Percentiles rank a stretch among this genome's conserved stretches.
phyloP scores from a whole-genome alignment of 2,113 vertebrate species.

The Melanocharis versteri region DNA sequence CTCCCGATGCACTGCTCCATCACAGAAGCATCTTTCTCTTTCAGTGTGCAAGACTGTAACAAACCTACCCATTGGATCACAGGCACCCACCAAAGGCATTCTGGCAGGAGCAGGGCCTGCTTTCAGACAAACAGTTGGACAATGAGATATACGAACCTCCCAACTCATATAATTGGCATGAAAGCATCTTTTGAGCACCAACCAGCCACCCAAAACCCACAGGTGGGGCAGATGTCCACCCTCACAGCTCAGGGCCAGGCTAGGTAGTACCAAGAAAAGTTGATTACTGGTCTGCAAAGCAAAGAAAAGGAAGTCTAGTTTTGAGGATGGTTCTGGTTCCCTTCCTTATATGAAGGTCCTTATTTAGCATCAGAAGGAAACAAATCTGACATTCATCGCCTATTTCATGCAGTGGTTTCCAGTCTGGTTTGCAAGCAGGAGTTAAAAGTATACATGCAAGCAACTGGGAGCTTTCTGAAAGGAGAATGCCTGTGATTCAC shows the following conservation, averaged over 20 bases:
- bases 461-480: background rate
- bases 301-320: background rate
- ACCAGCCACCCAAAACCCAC: background rate
- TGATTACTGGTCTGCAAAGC: background rate
- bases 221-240: background rate
- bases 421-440: background rate
- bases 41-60: background rate
- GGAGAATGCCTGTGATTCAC: background rate
- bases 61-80: background rate
- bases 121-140: background rate
- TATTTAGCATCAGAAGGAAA: background rate
- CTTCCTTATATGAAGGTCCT: background rate
- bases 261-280: background rate
- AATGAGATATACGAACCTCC: background rate
- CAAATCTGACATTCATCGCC: background rate
- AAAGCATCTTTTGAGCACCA: background rate
- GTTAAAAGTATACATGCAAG: background rate
- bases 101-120: background rate
- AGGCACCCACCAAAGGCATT: background rate
- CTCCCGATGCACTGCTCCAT: background rate
- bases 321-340: background rate
- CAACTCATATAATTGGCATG: background rate
- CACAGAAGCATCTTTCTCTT: background rate
- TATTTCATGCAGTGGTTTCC: background rate
- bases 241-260: background rate